Conservation (phyloP, 2,888 invertebrate genomes). For the Boloria euphrosyne region DNA sequence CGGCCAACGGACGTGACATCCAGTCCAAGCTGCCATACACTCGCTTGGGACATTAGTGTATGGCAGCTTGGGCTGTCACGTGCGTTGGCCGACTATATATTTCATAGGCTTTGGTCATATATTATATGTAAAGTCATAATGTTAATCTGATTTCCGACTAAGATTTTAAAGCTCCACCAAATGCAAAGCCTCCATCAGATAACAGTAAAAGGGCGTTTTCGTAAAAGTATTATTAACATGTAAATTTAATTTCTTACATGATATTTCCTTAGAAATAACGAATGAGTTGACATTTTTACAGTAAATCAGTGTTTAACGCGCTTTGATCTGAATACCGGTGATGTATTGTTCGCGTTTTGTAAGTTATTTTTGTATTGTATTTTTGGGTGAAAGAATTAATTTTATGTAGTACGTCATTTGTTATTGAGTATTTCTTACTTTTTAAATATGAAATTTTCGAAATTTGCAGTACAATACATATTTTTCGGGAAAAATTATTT, state of each 20-base stretch:
- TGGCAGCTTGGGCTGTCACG: no score
- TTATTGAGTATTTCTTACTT: no score
- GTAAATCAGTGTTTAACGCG: conserved; percentile 29
- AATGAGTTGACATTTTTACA: conserved; percentile 36
- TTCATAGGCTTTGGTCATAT: no score
- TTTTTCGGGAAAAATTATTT: no score
- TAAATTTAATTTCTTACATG: conserved; percentile 35
- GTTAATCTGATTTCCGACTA: no score
- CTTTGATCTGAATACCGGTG: conserved; percentile 41
- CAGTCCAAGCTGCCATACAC: no score
- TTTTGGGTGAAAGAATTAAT: not conserved
- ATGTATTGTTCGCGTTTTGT: conserved; percentile 32
- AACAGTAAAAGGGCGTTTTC: not conserved
- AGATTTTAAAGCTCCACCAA: not conserved
- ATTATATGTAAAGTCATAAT: no score
- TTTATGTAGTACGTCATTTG: not conserved
- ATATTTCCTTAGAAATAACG: conserved; percentile 34
- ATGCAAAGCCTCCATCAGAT: not conserved
- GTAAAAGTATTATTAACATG: conserved; percentile 32
- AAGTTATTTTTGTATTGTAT: not conserved
- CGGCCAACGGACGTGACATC: no score
- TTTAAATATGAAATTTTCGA: no score
- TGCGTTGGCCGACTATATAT: no score
- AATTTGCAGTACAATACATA: no score
- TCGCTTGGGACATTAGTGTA: no score